Conservation (phyloP, 2,113 vertebrate species). For the Elephas maximus region DNA sequence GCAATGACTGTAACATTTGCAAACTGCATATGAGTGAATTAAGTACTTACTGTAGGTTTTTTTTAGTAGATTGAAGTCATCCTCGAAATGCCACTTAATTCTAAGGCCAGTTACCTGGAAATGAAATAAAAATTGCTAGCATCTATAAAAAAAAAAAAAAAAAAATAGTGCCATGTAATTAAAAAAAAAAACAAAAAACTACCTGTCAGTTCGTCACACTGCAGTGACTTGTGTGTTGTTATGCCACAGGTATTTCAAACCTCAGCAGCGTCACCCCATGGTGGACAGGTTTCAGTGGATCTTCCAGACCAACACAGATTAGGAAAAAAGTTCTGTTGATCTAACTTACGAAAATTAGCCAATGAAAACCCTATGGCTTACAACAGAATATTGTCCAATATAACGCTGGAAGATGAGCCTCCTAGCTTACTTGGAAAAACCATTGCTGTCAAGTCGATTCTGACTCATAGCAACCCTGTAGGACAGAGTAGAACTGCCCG, state of each 20-base stretch:
- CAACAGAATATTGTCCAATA: neutral
- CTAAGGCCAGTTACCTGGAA: neutral
- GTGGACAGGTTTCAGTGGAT: neutral
- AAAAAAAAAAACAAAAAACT: neutral
- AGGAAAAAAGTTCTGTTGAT: neutral
- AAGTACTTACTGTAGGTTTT: neutral
- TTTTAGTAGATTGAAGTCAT: neutral
- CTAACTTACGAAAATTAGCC: neutral
- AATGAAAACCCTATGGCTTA: neutral
- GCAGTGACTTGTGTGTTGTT: neutral
- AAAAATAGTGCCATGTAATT: neutral
- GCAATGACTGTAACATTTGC: neutral
- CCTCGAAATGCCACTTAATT: neutral
- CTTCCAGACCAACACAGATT: neutral
- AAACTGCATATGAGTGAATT: neutral
- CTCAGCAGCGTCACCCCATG: neutral
- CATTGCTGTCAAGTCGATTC: too few relatives aligned
- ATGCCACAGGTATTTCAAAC: neutral
- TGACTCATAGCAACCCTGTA: too few relatives aligned
- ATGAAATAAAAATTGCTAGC: slow-evolving; percentile 2
- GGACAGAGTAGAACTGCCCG: too few relatives aligned
- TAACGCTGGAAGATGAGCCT: neutral
- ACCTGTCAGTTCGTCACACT: neutral
- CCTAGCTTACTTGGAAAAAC: neutral
- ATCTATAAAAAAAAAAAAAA: too few relatives aligned